Base-by-base conservation (phyloP, 2,888 invertebrate species). In the Agrochola lychnidis region DNA sequence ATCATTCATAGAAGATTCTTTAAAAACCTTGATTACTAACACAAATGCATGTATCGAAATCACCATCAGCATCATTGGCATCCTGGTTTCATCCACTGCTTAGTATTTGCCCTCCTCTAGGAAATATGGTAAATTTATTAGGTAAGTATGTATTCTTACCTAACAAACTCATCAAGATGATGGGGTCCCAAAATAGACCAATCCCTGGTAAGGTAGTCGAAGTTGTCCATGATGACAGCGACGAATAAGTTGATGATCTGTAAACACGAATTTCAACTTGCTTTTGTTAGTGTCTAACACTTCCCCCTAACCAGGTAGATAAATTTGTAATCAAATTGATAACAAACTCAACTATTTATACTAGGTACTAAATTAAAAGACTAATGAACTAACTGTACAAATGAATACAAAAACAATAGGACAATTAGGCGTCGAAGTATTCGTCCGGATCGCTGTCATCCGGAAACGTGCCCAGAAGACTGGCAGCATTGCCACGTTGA, bases 171-270 rank as follows among this genome's bases (percentile, higher is more conserved):
- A 92, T 99, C 99, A 84, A 99, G 97, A 97, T 99, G 99, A 96
- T 99, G 99, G 0, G 99, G 99, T 9, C 99, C 99, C 78, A 99
- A 97, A 90, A 99, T 99, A 0, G 99, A 99, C 99, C 99, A 99
- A 96, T 99, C 99, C 88, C 99, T 97, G 9, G 99, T 99, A 88
- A 99, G 96, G 93, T 99, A 99, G 95, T 99, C 99, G 94, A 99
- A 99, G 95, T 99, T 99, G 94, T 99, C 99, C 99, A 99, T 99
- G 91, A 99, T 99, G 88, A 99, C 99, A 83, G 99, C 99, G 76
- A 99, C 99, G 96, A 99, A 99, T 83, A 99, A 97, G 96, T 99
- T 99, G 90, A 99, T 99, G 92, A 99, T 99, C 99, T 99, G 94
- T 62, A 97, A 76, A 45, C 0, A 74, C 0, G 45, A 74, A 71